A percentile compares a stretch with the other conserved stretches of the same genome.
Conservation (phyloP, 1,140 invertebrate species). For the Radopholus similis region DNA sequence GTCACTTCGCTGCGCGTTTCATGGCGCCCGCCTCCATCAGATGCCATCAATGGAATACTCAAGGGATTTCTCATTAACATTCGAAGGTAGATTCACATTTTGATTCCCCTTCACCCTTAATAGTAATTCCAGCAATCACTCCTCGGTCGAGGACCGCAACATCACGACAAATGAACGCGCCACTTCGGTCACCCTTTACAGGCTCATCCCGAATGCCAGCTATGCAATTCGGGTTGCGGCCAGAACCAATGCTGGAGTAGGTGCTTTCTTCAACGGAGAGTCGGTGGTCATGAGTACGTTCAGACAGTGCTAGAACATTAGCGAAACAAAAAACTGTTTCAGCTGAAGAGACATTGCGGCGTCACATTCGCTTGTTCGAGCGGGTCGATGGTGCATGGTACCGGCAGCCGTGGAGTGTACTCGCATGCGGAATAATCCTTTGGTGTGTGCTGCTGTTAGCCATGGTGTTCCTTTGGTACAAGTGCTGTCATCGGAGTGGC, state of each 20-base stretch:
- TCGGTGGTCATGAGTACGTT: conserved; percentile 40
- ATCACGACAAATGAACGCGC: conserved; percentile 40
- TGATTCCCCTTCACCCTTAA: not conserved
- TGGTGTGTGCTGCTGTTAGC: conserved; percentile 29
- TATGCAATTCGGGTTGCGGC: conserved; percentile 35
- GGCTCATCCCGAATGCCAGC: conserved; percentile 29
- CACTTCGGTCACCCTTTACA: conserved; percentile 35
- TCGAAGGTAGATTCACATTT: not conserved
- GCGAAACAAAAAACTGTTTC: conserved; percentile 20
- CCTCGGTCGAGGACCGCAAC: conserved; percentile 35
- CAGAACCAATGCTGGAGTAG: conserved; percentile 29
- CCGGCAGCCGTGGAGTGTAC: conserved; percentile 17
- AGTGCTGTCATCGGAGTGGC: conserved; percentile 20
- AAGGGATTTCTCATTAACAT: conserved; percentile 47
- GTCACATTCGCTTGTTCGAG: conserved; percentile 32
- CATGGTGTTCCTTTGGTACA: conserved; percentile 26
- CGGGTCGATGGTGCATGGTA: conserved; percentile 11
- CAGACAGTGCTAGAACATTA: not conserved
- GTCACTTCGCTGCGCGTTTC: conserved; percentile 36
- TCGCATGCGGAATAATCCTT: conserved; percentile 23
- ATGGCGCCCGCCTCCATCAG: conserved; percentile 42
- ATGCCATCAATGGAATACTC: conserved; percentile 39
- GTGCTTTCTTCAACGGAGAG: conserved; percentile 33
- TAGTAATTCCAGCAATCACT: conserved; percentile 23
- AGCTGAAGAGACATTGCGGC: conserved; percentile 44